Evolutionary conservation across 1,140 invertebrate species (phyloP).

Genomic region (Aethina tumida): DNA sequence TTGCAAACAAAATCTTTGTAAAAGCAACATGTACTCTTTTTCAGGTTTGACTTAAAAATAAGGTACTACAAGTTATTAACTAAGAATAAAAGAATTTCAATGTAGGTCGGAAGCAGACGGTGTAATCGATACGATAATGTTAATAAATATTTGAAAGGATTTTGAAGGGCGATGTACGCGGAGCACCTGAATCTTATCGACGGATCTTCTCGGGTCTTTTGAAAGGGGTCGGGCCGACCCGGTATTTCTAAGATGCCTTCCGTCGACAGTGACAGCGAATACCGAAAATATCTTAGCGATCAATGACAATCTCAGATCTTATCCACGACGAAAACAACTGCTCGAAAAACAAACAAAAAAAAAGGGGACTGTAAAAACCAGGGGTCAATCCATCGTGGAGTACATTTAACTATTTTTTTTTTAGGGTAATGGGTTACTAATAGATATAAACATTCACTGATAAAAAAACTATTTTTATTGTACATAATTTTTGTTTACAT

Average conservation of each 20-base stretch:
- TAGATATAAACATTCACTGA: too few species aligned
- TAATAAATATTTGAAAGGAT: constrained; percentile 19
- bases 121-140: constrained; percentile 1
- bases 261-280: constrained; percentile 21
- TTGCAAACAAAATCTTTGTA: too few species aligned
- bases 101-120: too few species aligned
- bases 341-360: constrained; percentile 10
- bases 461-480: too few species aligned
- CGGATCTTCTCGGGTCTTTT: constrained; percentile 10
- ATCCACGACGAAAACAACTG: constrained; percentile 17
- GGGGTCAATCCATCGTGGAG: neutral
- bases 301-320: constrained; percentile 22
- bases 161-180: constrained; percentile 16
- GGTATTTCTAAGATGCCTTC: constrained; percentile 16
- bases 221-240: constrained; percentile 13
- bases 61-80: too few species aligned
- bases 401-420: too few species aligned
- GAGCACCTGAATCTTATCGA: constrained; percentile 17
- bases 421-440: too few species aligned
- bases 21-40: too few species aligned
- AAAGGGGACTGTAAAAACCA: neutral
- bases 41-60: too few species aligned
- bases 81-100: too few species aligned
- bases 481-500: too few species aligned
- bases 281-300: constrained; percentile 26